These are phyloP conservation scores for Buphagus erythrorhynchus DNA, from an alignment of 2,797 vertebrate genomes.

Conservation along the genomic window DNA sequence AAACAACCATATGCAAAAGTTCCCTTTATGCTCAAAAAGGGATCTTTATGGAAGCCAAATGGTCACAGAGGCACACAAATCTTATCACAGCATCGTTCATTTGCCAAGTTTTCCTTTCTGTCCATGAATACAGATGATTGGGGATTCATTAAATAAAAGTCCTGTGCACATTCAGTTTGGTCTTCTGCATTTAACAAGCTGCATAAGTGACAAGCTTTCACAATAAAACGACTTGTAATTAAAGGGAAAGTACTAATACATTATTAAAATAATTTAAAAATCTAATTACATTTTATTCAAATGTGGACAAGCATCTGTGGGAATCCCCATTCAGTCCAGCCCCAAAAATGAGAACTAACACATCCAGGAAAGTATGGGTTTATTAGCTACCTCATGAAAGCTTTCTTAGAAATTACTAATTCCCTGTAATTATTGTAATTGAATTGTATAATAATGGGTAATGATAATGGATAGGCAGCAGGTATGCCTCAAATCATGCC, in stretches of 20 bases:
- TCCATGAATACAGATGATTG: conserved; percentile 23
- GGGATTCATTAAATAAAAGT: conserved; percentile 6
- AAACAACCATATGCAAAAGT: background rate
- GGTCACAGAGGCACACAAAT: conserved; percentile 31
- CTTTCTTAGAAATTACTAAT: conserved; percentile 32
- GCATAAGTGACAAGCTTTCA: background rate
- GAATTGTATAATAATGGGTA: too few relatives aligned
- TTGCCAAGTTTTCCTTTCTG: conserved; percentile 31
- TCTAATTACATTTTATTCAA: conserved; percentile 2
- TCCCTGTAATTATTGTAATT: conserved; percentile 11
- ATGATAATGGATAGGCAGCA: background rate
- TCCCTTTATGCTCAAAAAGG: conserved; percentile 40
- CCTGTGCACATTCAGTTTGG: background rate
- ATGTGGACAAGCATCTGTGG: conserved; percentile 1
- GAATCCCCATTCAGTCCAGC: background rate
- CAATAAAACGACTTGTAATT: conserved; percentile 31
- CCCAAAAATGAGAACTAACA: background rate
- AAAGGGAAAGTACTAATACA: background rate
- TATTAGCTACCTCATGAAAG: background rate
- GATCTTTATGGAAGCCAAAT: conserved; percentile 11
- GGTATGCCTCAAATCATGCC: background rate
- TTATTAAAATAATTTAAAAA: background rate
- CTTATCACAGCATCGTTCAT: background rate
- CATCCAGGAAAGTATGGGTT: background rate
- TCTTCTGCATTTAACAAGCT: background rate